A percentile compares a stretch with the other conserved stretches of the same genome.
Conservation (phyloP, 1,140 invertebrate species). For the Antheraea mylitta region DNA sequence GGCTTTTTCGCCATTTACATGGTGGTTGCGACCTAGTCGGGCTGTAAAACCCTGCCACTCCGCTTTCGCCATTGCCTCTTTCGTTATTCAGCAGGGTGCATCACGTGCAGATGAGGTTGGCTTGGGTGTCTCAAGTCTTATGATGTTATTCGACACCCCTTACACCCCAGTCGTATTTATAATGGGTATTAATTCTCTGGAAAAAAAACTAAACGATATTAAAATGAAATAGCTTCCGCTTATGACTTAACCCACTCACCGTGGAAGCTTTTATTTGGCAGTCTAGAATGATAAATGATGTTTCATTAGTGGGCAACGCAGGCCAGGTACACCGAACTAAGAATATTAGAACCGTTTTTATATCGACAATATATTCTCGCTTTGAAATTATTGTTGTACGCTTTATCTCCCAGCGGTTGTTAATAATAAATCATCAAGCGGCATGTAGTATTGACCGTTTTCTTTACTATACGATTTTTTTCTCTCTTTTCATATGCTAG, state of each 20-base stretch:
- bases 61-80: no score
- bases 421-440: neutral
- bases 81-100: no score
- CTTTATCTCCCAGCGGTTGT: constrained; percentile 5
- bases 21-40: no score
- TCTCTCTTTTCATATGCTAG: neutral
- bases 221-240: constrained; percentile 15
- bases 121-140: no score
- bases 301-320: constrained; percentile 36
- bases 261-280: constrained; percentile 39
- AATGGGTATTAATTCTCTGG: no score
- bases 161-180: no score
- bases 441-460: neutral
- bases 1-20: no score
- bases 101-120: no score
- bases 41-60: no score
- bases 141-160: no score
- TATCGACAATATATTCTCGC: constrained; percentile 27
- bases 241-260: constrained; percentile 14
- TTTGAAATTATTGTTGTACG: constrained; percentile 6
- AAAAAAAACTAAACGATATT: no score
- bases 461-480: neutral
- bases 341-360: constrained; percentile 30
- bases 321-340: constrained; percentile 22
- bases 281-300: constrained; percentile 40